Base-by-base conservation (phyloP, 2,888 invertebrate species). In the Lamproptera curius region DNA sequence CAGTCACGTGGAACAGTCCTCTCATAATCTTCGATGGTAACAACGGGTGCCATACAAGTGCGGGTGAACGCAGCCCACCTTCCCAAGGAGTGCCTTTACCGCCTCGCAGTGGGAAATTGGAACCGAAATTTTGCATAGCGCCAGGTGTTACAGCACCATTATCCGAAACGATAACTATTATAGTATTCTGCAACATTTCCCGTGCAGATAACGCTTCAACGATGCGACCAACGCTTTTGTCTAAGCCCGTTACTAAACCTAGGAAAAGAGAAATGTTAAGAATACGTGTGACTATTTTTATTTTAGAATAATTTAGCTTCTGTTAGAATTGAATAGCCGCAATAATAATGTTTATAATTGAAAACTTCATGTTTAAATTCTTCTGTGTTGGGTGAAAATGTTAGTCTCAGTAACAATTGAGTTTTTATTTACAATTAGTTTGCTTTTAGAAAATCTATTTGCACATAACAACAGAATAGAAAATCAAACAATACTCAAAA, bases 121-220 rank as follows among this genome's bases (percentile, higher is more conserved):
- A 93, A 1, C 91, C 94, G 16, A 90, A 89, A 74, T 95, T 96
- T 51, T 63, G 56, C 8, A 58, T 90, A 47, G 89, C 66, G 1
- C 94, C 95, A 48, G 87, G 80, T 0, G 93, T 90, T 1, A 93
- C 92, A 0, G 92, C 94, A 0, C 95, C 95, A 67, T 97, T 97
- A 70, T 97, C 97, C 15, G 94, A 93, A 54, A 94, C 90, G 69
- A 96, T 96, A 10, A 96, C 67, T 31, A 97, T 87, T 15, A 97
- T 89, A 1, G 95, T 93, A 67, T 97, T 92, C 16, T 93, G 83
- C 56, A 96, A 80, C 80, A 95, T 91, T 1, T 88, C 81, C 26
- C 83, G 89, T 4, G 89, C 76, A 34, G 91, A 86, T 50, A 97
- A 77, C 1, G 93, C 92, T 15, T 86, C 67, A 2, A 95, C 85